A percentile compares a stretch with the other conserved stretches of the same genome.
Evolutionary conservation across 1,140 invertebrate species (phyloP).

Genomic region (Triops cancriformis): DNA sequence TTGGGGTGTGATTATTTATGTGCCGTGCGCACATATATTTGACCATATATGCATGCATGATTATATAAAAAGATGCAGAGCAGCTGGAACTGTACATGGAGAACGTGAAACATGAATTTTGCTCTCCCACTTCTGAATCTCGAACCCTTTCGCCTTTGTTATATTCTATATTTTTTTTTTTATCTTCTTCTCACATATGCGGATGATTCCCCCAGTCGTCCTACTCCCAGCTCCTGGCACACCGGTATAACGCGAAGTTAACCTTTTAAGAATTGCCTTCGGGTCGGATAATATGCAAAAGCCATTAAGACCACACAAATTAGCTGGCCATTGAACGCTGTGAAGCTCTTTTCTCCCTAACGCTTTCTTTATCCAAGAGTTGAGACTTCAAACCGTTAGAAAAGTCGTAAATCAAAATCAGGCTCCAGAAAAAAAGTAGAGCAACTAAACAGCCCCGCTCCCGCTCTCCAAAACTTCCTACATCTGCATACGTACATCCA

Average conservation of each 20-base stretch:
- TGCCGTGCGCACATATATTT: background rate
- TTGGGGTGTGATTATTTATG: background rate
- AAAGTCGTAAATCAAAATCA: constrained; percentile 14
- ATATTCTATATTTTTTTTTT: background rate
- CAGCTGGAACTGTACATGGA: background rate
- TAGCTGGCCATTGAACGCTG: constrained; percentile 4
- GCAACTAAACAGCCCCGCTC: background rate
- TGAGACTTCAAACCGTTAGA: constrained; percentile 4
- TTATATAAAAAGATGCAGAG: background rate
- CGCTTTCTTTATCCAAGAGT: constrained; percentile 6
- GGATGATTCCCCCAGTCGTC: background rate
- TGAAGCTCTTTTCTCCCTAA: background rate
- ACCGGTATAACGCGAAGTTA: background rate
- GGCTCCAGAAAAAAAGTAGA: constrained; percentile 1
- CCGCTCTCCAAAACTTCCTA: background rate
- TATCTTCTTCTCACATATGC: background rate
- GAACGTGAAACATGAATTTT: background rate
- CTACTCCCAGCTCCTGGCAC: background rate
- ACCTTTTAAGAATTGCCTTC: background rate
- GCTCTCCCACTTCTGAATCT: background rate
- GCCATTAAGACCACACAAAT: constrained; percentile 4
- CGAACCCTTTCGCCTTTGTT: background rate
- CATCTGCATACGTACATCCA: constrained; percentile 3
- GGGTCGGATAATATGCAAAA: constrained; percentile 10
- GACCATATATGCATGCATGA: background rate